Conservation (phyloP, 2,797 vertebrate genomes). For the Rhinophrynus dorsalis region DNA sequence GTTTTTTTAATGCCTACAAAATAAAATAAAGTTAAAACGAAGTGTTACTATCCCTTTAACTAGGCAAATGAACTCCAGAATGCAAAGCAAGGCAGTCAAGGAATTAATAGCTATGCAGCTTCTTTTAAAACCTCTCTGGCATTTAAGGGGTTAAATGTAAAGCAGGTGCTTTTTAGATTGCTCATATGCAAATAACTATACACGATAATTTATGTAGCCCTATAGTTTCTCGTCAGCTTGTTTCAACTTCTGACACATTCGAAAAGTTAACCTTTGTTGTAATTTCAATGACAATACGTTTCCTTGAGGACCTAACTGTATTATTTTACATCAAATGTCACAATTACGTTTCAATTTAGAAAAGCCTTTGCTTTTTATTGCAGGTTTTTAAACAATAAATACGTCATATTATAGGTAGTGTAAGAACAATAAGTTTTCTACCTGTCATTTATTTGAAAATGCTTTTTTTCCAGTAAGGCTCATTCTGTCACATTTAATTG, state of each 20-base stretch:
- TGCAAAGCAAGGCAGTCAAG: too few species aligned
- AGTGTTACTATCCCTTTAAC: too few species aligned
- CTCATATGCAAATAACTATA: too few species aligned
- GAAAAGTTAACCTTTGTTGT: conserved; percentile 12
- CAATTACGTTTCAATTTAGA: conserved; percentile 28
- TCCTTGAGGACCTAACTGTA: conserved; percentile 17
- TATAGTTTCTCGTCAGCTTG: too few species aligned
- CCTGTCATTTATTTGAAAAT: conserved; percentile 66
- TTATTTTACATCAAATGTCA: conserved; percentile 27
- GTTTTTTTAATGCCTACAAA: too few species aligned
- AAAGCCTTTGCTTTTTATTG: conserved; percentile 39
- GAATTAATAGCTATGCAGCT: too few species aligned
- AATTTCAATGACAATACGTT: conserved; percentile 34
- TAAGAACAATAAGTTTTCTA: conserved; percentile 57
- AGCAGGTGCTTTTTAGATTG: too few species aligned
- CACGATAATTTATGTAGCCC: too few species aligned
- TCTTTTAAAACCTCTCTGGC: too few species aligned
- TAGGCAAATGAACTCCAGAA: too few species aligned
- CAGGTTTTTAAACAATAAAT: conserved; percentile 56
- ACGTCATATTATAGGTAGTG: conserved; percentile 55
- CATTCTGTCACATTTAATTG: conserved; percentile 72
- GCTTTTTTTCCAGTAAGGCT: conserved; percentile 66
- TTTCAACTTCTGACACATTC: neutral
- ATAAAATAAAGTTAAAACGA: too few species aligned
- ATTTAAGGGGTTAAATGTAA: too few species aligned